A percentile compares a stretch with the other conserved stretches of the same genome.
Evolutionary conservation across 2,797 vertebrate species (phyloP).

Genomic region (Bradypodion pumilum): DNA sequence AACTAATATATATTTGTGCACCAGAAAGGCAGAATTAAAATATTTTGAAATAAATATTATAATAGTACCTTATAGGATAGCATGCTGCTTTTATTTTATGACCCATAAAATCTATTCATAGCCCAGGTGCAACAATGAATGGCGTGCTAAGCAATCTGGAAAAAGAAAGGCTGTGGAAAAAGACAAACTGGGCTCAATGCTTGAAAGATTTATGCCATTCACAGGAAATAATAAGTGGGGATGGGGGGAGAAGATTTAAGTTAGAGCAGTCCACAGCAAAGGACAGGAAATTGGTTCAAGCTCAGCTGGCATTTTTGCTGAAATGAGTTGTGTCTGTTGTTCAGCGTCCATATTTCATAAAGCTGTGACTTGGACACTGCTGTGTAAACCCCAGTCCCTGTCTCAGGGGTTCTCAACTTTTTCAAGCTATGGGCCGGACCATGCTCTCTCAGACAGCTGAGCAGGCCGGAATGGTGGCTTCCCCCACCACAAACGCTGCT

Average conservation of each 20-base stretch:
- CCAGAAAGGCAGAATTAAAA: neutral
- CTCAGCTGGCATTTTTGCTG: constrained; percentile 58
- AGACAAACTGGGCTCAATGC: neutral
- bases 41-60: neutral
- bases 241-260: constrained; percentile 36
- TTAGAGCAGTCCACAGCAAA: constrained; percentile 46
- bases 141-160: neutral
- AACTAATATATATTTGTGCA: neutral
- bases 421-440: no score
- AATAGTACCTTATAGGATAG: neutral
- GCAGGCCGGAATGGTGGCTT: no score
- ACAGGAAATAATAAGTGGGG: constrained; percentile 36
- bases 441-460: no score
- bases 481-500: no score
- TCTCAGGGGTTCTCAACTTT: no score
- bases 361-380: neutral
- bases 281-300: constrained; percentile 60
- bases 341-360: constrained; percentile 3
- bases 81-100: neutral
- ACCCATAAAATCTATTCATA: neutral
- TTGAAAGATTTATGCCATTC: constrained; percentile 35
- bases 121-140: neutral
- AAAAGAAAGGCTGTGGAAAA: neutral
- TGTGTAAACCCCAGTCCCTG: constrained; percentile 27
- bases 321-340: constrained; percentile 36